phyloP scores from a whole-genome alignment of 2,113 vertebrate genomes.

The Mustelus asterias region DNA sequence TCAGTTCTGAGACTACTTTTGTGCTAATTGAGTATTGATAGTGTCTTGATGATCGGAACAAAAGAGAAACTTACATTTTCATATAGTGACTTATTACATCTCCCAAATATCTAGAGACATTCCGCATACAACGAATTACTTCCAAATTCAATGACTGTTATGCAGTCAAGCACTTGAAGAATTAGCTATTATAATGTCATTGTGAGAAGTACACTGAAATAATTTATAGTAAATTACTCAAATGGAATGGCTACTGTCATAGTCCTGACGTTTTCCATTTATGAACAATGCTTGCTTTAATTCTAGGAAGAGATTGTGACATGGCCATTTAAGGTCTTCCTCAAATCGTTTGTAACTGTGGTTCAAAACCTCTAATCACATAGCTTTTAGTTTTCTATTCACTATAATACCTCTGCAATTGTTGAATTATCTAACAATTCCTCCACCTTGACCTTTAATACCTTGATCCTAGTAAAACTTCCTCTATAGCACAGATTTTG shows the following conservation, averaged over 20 bases:
- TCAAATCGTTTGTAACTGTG: background rate
- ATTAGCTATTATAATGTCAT: background rate
- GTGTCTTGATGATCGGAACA: background rate
- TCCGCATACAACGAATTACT: background rate
- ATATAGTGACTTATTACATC: background rate
- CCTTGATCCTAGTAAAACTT: background rate
- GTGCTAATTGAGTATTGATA: background rate
- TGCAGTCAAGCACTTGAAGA: background rate
- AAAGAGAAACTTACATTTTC: slow-evolving; percentile 5
- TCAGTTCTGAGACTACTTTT: background rate
- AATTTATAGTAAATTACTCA: background rate
- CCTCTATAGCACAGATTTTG: background rate
- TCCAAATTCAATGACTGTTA: background rate
- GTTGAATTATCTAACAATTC: background rate
- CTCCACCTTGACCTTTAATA: background rate
- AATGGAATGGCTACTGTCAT: background rate
- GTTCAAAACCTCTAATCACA: background rate
- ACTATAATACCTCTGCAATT: background rate
- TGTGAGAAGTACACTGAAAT: background rate
- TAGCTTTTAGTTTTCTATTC: background rate
- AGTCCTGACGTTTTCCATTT: background rate
- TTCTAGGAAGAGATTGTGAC: background rate
- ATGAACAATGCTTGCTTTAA: background rate
- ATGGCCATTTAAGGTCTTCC: background rate
- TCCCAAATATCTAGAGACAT: background rate